Evolutionary conservation across 2,113 vertebrate species (phyloP).

Genomic region (Limanda limanda): DNA sequence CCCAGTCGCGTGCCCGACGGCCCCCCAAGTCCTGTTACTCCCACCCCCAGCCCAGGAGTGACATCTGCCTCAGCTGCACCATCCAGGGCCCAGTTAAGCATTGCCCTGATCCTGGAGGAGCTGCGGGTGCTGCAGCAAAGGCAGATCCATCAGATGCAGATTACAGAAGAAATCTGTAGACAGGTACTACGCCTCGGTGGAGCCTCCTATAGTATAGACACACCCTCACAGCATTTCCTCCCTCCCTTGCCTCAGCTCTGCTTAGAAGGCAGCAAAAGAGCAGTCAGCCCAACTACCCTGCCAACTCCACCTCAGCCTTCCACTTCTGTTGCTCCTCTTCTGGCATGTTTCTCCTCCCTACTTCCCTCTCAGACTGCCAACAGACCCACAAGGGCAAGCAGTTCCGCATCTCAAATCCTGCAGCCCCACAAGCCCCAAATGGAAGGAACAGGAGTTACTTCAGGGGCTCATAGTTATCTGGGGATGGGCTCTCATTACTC

Average conservation of each 20-base stretch:
- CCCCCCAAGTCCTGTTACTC: conserved; percentile 85
- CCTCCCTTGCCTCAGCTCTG: conserved; percentile 78
- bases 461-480: conserved; percentile 57
- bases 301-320: conserved; percentile 52
- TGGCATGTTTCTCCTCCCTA: conserved; percentile 81
- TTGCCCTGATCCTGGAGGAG: conserved; percentile 89
- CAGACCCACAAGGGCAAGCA: conserved; percentile 70
- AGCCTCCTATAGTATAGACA: conserved; percentile 77
- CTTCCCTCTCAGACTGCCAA: conserved; percentile 71
- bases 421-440: conserved; percentile 77
- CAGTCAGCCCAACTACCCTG: conserved; percentile 53
- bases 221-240: conserved; percentile 74
- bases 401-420: conserved; percentile 77
- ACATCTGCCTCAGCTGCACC: conserved; percentile 76
- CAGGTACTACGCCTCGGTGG: conserved; percentile 90
- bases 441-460: conserved; percentile 54
- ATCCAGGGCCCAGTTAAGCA: conserved; percentile 82
- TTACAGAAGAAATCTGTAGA: conserved; percentile 93
- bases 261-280: conserved; percentile 73
- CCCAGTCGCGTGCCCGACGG: conserved; percentile 83
- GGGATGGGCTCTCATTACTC: conserved; percentile 61
- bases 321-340: conserved; percentile 77
- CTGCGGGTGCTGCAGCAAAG: conserved; percentile 91
- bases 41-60: conserved; percentile 83
- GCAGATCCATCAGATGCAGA: conserved; percentile 95